phyloP scores from a whole-genome alignment of 2,888 invertebrate genomes.

The Cataglyphis albicans region DNA sequence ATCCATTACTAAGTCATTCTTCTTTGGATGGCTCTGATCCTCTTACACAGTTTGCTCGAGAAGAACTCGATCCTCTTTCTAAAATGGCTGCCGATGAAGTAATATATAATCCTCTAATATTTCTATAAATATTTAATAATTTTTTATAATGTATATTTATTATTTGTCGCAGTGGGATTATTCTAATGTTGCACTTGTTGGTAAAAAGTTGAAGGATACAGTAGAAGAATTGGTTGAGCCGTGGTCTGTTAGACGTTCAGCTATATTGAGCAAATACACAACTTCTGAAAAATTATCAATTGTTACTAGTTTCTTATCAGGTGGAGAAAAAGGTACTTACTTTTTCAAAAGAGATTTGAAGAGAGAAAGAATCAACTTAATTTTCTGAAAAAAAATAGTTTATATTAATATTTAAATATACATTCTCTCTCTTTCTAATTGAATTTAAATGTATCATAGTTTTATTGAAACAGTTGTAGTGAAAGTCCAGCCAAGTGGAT shows the following conservation, averaged over 20 bases:
- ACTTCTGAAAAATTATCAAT: slow-evolving; percentile 97
- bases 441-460: neutral
- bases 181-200: slow-evolving; percentile 75
- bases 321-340: slow-evolving; percentile 91
- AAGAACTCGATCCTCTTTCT: slow-evolving; percentile 89
- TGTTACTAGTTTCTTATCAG: slow-evolving; percentile 94
- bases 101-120: slow-evolving; percentile 50
- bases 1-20: slow-evolving; percentile 86
- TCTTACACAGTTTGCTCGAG: slow-evolving; percentile 90
- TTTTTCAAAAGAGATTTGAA: neutral
- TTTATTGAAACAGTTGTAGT: slow-evolving; percentile 88
- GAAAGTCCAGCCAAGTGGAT: slow-evolving; percentile 90
- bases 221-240: slow-evolving; percentile 88
- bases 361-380: neutral
- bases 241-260: slow-evolving; percentile 92
- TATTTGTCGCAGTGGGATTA: slow-evolving; percentile 83
- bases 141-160: slow-evolving; percentile 18
- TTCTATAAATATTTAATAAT: slow-evolving; percentile 3
- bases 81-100: slow-evolving; percentile 88
- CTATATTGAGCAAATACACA: slow-evolving; percentile 96
- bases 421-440: neutral
- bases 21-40: slow-evolving; percentile 92
- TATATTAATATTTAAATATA: slow-evolving; percentile 4
- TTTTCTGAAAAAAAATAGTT: neutral
- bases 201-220: slow-evolving; percentile 80